These are phyloP conservation scores for Syrphus vitripennis DNA, from an alignment of 2,888 invertebrate genomes.

Conservation along the genomic window DNA sequence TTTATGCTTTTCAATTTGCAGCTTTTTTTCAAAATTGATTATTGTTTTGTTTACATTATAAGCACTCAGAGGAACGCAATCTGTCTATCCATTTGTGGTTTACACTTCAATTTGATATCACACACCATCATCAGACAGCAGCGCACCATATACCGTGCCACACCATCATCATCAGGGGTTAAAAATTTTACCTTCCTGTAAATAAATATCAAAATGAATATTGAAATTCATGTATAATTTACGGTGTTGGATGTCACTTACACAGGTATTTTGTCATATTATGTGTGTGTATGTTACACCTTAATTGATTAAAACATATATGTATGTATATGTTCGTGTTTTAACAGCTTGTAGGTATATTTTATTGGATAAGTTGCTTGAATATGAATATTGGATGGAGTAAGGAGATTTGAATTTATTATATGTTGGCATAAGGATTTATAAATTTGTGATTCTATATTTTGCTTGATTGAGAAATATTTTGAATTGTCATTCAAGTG, in stretches of 20 bases:
- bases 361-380: background rate
- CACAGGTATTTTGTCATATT: conserved; percentile 46
- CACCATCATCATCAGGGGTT: background rate
- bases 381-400: conserved; percentile 1
- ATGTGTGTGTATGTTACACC: conserved; percentile 33
- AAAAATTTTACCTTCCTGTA: background rate
- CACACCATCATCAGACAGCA: background rate
- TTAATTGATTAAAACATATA: conserved; percentile 31
- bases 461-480: background rate
- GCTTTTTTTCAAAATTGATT: conserved; percentile 68
- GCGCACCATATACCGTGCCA: background rate
- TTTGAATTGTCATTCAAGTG: background rate
- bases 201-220: no score
- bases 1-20: conserved; percentile 59
- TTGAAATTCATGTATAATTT: background rate
- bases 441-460: no score
- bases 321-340: no score
- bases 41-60: conserved; percentile 60
- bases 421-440: background rate
- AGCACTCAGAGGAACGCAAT: conserved; percentile 46
- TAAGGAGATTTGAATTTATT: background rate
- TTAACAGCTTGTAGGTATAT: background rate
- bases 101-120: conserved; percentile 44
- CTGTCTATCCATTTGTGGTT: conserved; percentile 62
- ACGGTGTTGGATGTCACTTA: conserved; percentile 33